Base-by-base conservation (phyloP, 2,113 vertebrate genomes). In the Apeltes quadracus region DNA sequence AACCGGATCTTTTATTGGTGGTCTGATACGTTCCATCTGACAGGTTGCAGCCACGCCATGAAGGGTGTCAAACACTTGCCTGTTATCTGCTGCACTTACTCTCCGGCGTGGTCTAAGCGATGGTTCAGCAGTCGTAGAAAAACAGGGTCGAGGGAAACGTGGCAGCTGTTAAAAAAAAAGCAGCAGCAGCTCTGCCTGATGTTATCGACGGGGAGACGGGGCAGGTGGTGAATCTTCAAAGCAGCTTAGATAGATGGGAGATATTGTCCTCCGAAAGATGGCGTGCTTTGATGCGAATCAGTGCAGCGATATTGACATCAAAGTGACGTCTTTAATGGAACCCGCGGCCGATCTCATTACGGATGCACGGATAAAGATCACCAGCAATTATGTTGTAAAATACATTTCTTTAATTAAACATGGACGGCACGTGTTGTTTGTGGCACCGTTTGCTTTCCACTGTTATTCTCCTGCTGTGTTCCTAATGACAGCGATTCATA, bases 211-310 rank as follows among this genome's bases (percentile, higher is more conserved):
- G 64, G 44, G 61, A 72, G 51, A 56, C 36, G 5, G 22, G n/a
- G 50, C 78, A 85, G 82, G 78, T 84, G 69, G 54, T 61, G 63
- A 3, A 43, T 36, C 79, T 85, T 85, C 72, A 83, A 84, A 85
- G 84, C 61, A 20, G 58, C 62, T 58, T 27, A 70, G 72, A 78
- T 69, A 50, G 72, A 76, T 32, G 25, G 34, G 14, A 71, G 78
- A 66, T 74, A 76, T 50, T 29, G 61, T 71, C 77, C 61, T 11
- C 7, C 59, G 65, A 62, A 59, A 61, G 53, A 63, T 51, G 51
- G 23, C 46, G 44, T 9, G 55, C 61, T 63, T 55, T 55, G 61
- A 79, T 61, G 54, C 2, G 11, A 79, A 72, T 76, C 75, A 78
- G 61, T 43, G 22, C 64, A 41, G 34, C 12, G 7, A 65, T 59